Conservation (phyloP, 2,113 vertebrate species). For the Sylvia atricapilla region DNA sequence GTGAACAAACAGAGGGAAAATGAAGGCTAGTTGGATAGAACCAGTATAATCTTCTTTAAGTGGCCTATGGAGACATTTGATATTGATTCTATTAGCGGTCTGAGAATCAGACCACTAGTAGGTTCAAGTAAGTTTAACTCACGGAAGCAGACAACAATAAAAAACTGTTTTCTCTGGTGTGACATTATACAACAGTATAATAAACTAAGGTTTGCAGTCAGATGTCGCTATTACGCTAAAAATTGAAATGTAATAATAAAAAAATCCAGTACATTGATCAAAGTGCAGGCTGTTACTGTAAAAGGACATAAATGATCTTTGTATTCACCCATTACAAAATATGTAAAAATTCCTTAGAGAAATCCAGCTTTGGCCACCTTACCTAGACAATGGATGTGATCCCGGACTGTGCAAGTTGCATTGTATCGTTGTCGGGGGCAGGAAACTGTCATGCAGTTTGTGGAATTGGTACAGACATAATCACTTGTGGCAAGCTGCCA, state of each 20-base stretch:
- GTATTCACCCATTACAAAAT: neutral
- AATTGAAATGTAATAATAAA: neutral
- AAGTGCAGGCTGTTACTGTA: neutral
- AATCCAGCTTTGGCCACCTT: neutral
- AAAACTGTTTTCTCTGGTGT: neutral
- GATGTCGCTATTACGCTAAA: neutral
- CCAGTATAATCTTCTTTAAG: neutral
- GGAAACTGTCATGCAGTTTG: slow-evolving; percentile 89
- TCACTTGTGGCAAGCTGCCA: slow-evolving; percentile 91
- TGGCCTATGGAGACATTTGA: neutral
- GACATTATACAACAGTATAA: neutral
- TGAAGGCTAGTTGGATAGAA: neutral
- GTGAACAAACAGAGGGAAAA: neutral
- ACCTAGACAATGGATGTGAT: slow-evolving; percentile 93
- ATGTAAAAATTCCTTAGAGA: neutral
- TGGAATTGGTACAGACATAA: slow-evolving; percentile 86
- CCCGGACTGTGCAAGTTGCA: slow-evolving; percentile 85
- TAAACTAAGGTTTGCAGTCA: neutral
- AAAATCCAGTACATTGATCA: neutral
- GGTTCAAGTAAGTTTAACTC: neutral
- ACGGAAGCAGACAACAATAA: neutral
- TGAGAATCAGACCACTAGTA: neutral
- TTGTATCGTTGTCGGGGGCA: slow-evolving; percentile 88
- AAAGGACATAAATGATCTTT: neutral
- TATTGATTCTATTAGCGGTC: neutral